phyloP scores from a whole-genome alignment of 2,797 vertebrate genomes.

The Gadopsis marmoratus region DNA sequence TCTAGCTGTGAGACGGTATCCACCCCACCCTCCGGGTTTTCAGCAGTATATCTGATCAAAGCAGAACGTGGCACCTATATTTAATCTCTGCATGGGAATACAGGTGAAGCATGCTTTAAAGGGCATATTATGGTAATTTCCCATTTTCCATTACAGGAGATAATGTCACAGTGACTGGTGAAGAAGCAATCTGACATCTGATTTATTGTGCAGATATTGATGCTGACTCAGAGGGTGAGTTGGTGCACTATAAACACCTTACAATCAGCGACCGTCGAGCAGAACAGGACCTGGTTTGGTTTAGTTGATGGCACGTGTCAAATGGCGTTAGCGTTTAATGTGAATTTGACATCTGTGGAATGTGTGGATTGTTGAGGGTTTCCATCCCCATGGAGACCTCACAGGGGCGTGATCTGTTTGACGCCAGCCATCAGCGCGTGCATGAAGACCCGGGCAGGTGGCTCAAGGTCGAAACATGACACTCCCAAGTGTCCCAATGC shows the following conservation, averaged over 20 bases:
- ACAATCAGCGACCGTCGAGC: neutral
- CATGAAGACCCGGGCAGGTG: neutral
- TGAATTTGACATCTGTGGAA: neutral
- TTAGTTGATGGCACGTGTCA: neutral
- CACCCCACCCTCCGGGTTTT: neutral
- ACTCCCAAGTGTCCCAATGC: neutral
- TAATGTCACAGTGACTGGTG: conserved; percentile 19
- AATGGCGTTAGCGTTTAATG: conserved; percentile 9
- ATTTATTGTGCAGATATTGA: conserved; percentile 18
- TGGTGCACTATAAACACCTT: neutral
- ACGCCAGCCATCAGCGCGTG: conserved; percentile 5
- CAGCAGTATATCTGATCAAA: conserved; percentile 20
- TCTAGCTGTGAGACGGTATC: conserved; percentile 1
- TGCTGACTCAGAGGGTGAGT: conserved; percentile 3
- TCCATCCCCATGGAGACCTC: conserved; percentile 28
- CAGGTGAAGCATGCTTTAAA: conserved; percentile 3
- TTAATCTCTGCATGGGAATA: neutral
- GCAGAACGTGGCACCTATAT: neutral
- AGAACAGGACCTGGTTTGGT: conserved; percentile 4
- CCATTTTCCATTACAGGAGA: conserved; percentile 11
- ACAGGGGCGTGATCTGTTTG: conserved; percentile 7
- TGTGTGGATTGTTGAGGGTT: neutral
- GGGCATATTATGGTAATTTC: conserved; percentile 9
- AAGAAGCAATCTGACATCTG: conserved; percentile 14
- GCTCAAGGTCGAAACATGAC: neutral